Evolutionary conservation across 2,797 vertebrate genomes (phyloP).

Genomic region (Chiroxiphia lanceolata): DNA sequence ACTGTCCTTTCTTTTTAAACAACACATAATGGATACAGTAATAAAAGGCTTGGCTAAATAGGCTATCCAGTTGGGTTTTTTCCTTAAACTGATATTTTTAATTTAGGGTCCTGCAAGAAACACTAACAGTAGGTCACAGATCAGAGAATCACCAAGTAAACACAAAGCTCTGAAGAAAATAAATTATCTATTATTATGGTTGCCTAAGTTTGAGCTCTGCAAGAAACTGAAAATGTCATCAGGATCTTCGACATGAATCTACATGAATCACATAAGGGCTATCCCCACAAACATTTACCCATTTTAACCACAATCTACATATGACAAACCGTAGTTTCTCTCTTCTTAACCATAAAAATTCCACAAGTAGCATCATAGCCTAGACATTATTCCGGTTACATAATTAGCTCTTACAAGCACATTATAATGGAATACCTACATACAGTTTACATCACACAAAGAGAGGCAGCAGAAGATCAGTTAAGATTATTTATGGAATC

Average conservation of each 20-base stretch:
- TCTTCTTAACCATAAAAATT: background rate
- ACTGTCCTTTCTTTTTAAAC: background rate
- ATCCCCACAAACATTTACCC: background rate
- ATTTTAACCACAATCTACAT: background rate
- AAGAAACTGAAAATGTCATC: background rate
- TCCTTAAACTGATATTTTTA: background rate
- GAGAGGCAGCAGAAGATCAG: background rate
- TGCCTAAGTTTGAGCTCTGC: background rate
- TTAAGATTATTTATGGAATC: background rate
- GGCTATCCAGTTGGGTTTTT: background rate
- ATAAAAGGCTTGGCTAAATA: background rate
- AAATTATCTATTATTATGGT: background rate
- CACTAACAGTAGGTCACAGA: background rate
- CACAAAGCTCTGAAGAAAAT: background rate
- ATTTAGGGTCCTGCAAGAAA: background rate
- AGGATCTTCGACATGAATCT: background rate
- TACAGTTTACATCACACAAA: background rate
- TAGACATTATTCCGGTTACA: background rate
- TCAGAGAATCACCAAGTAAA: background rate
- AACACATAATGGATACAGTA: background rate
- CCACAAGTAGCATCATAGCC: background rate
- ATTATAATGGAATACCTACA: background rate
- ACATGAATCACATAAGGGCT: background rate
- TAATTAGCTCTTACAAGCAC: background rate
- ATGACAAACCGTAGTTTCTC: background rate